Evolutionary conservation across 2,797 vertebrate species (phyloP), one percentile per base, ranked within the genome.

Genomic region (Perodicticus potto): DNA sequence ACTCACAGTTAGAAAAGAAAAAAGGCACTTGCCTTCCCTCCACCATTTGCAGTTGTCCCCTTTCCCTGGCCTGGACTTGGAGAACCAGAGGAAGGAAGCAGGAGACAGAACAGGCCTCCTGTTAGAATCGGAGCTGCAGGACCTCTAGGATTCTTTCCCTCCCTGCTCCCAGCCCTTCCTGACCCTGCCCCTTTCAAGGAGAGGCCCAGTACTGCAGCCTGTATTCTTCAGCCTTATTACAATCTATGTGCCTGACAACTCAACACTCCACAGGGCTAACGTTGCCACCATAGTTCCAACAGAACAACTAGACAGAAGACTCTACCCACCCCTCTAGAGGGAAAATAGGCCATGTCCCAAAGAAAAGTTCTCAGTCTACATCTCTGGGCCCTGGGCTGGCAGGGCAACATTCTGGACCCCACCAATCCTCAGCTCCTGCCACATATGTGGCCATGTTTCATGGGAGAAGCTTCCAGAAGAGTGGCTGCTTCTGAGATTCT

Each of bases 231-330:
- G 97, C 96, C 97, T 97, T 96, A 97, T 96, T 90, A 96, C 82
- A 93, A 90, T 97, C 97, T 93, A 97, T 37, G 97, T 98, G 97
- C 97, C 97, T 98, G 95, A 97, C 80, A 94, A 95, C 57, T 93
- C 81, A 83, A 97, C 87, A 96, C 92, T 80, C 86, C 84, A 86
- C 95, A 97, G 96, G 96, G 96, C 95, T 97, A 91, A 73, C 0
- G 8, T 78, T 85, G 83, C 96, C 95, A 86, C 72, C 80, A 67
- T 0, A 76, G 86, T 57, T 78, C 96, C 81, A 82, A 34, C 55
- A 0, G 1, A 89, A 67, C 78, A 89, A n/a, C 94, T 32, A 49
- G 88, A 96, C 32, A 90, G 67, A 92, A 67, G 45, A 25, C 59
- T 89, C 93, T 29, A 61, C 63, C 53, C 53, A 59, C 27, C 27